Conservation (phyloP, 2,113 vertebrate genomes). For the Gallinago media region DNA sequence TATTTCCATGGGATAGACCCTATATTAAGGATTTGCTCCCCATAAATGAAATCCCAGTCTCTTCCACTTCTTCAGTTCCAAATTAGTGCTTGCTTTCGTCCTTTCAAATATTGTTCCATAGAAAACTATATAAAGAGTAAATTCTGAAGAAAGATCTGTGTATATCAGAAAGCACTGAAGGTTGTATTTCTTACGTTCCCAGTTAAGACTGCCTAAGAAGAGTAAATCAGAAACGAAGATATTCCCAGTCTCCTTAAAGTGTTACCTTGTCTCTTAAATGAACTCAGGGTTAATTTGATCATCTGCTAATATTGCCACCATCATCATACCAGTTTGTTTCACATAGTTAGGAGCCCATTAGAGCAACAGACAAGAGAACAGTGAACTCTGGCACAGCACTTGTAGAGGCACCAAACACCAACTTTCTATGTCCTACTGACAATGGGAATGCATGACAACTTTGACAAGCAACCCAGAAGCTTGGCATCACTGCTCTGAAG, state of each 20-base stretch:
- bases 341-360: not conserved
- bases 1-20: not conserved
- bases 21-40: not conserved
- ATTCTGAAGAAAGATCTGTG: not conserved
- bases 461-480: fast-evolving
- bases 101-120: not conserved
- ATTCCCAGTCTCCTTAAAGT: not conserved
- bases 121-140: not conserved
- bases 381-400: not conserved
- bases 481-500: not conserved
- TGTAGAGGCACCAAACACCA: not conserved
- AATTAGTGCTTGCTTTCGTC: not conserved
- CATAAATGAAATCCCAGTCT: not conserved
- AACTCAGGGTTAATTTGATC: not conserved
- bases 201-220: not conserved
- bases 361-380: not conserved
- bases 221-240: not conserved
- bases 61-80: not conserved
- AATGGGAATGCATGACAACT: not conserved
- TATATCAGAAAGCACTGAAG: not conserved
- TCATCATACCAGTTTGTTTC: not conserved
- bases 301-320: not conserved
- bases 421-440: not conserved
- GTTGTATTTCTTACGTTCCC: not conserved
- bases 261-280: not conserved